Base-by-base conservation (phyloP, 2,888 invertebrate genomes). In the Megaustenia siamemsis region DNA sequence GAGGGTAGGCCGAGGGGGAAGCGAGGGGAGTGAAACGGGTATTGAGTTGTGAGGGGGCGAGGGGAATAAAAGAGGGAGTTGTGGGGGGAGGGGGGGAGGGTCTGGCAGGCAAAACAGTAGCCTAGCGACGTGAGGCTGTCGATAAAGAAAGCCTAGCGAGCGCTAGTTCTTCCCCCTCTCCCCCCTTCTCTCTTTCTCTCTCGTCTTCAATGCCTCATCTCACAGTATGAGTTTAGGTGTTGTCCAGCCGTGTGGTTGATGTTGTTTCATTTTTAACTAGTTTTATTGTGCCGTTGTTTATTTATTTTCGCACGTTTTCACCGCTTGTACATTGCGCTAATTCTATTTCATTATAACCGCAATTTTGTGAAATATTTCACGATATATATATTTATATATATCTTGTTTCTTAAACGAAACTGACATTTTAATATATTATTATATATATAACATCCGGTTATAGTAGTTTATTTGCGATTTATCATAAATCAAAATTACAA, bases 201-300 rank as follows among this genome's bases (percentile, higher is more conserved):
- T 32, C 56, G 76, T 76, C 43, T 40, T 56, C 56, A n/a, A 76
- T 56, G 56, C 35, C 49, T 49, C 76, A 6, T 24, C 53, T 4
- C 56, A 38, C 76, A 76, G 76, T 76, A 21, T 18, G 8, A 56
- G 45, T 56, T 35, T 56, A 21, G 56, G 76, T 76, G 76, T 76
- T 53, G 76, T 76, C 76, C 75, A 75, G 53, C 38, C 56, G 40
- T 40, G 40, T 69, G 69, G 38, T 69, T 21, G 18, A 24, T n/a
- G 43, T 71, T 40, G 53, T 56, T 32, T 56, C 35, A 28, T 76
- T 76, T 18, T 56, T 76, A 35, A 56, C 6, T 76, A 18, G 45
- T 53, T 75, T 53, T 6, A 40, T 49, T 28, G 12, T 15, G 10
- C 12, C 53, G 75, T 75, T 49, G 75, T 53, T 38, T 73, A n/a